Percentiles rank a stretch among this genome's conserved stretches.
Evolutionary conservation across 2,797 vertebrate genomes (phyloP).

Genomic region (Pygocentrus nattereri): DNA sequence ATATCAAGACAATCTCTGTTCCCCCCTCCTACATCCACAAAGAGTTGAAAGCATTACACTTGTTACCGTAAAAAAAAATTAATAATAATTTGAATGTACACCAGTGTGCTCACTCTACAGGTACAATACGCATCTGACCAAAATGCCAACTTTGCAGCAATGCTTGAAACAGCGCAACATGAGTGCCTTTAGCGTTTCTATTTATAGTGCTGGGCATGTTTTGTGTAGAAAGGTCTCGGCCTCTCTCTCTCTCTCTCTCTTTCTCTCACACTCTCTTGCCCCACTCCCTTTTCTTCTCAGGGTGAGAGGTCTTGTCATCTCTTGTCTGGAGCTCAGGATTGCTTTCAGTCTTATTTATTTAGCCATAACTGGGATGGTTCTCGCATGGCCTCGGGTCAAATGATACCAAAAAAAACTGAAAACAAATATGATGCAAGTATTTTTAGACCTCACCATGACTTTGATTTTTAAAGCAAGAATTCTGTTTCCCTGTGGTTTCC

Average conservation of each 20-base stretch:
- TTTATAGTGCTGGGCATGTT: constrained; percentile 39
- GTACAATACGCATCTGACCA: neutral
- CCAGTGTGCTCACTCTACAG: neutral
- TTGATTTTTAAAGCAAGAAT: neutral
- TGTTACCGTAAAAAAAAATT: no score
- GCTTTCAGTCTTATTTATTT: constrained; percentile 31
- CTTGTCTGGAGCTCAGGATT: constrained; percentile 17
- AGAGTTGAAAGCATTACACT: no score
- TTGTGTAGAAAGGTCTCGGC: constrained; percentile 7
- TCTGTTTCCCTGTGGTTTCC: neutral
- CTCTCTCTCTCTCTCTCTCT: constrained; percentile 15
- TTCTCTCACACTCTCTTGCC: constrained; percentile 2
- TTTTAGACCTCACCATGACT: neutral
- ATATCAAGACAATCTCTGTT: no score
- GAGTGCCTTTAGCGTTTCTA: constrained; percentile 18
- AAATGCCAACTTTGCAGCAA: neutral
- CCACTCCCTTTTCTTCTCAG: constrained; percentile 12
- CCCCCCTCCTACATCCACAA: no score
- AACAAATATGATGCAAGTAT: neutral
- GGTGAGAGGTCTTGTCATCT: constrained; percentile 15
- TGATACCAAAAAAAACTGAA: neutral
- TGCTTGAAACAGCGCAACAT: constrained; percentile 18
- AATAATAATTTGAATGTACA: no score
- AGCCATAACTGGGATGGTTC: constrained; percentile 18
- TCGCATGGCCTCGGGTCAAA: neutral